phyloP scores from a whole-genome alignment of 2,797 vertebrate species.

The Chelon labrosus region DNA sequence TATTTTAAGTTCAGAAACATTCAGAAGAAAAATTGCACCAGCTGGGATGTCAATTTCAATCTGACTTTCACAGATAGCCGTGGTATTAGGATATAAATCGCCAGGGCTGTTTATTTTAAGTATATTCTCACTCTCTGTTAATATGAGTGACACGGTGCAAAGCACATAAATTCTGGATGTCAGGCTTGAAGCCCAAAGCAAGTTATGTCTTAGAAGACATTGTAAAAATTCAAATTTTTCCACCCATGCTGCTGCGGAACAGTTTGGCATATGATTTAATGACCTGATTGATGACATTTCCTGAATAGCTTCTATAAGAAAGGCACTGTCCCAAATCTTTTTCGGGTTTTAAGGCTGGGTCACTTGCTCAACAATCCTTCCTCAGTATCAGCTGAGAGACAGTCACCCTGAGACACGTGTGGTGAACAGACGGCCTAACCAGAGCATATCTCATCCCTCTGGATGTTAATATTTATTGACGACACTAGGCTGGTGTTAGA shows the following conservation, averaged over 20 bases:
- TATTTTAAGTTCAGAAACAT: neutral
- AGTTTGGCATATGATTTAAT: conserved; percentile 35
- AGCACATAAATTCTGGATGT: conserved; percentile 23
- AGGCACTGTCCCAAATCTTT: conserved; percentile 22
- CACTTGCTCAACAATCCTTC: conserved; percentile 61
- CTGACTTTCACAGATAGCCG: neutral
- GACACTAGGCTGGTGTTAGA: conserved; percentile 77
- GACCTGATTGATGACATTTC: conserved; percentile 33
- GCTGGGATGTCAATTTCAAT: neutral
- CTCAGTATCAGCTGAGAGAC: conserved; percentile 62
- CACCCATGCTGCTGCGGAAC: conserved; percentile 24
- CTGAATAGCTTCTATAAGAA: conserved; percentile 38
- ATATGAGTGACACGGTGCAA: conserved; percentile 15
- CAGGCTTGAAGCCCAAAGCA: conserved; percentile 20
- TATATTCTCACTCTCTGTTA: neutral
- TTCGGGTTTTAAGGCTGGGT: conserved; percentile 52
- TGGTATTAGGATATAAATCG: conserved; percentile 6
- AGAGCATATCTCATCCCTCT: conserved; percentile 71
- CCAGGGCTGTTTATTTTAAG: conserved; percentile 6
- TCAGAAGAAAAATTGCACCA: neutral
- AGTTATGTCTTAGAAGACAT: conserved; percentile 29
- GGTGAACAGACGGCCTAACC: conserved; percentile 65
- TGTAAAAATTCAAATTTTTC: conserved; percentile 4
- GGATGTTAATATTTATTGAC: conserved; percentile 84
- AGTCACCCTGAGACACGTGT: conserved; percentile 67